A percentile compares a stretch with the other conserved stretches of the same genome.
Conservation (phyloP, 1,140 invertebrate genomes). For the Ruditapes philippinarum region DNA sequence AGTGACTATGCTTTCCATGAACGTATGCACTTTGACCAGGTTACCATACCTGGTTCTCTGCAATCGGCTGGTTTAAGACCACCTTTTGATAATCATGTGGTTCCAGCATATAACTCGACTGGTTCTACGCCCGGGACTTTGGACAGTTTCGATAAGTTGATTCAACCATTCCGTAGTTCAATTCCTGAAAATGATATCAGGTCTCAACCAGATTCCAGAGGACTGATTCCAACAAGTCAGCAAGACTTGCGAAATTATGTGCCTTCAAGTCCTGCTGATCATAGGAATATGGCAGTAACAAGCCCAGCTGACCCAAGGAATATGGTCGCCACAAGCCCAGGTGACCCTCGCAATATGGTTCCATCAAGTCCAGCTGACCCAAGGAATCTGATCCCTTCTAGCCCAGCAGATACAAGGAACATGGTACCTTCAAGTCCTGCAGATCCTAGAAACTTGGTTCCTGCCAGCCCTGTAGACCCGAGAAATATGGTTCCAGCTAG, state of each 20-base stretch:
- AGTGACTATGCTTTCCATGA: conserved; percentile 43
- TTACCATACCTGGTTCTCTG: not conserved
- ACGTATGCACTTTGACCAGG: conserved; percentile 28
- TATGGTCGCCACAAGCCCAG: conserved; percentile 39
- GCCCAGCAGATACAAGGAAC: conserved; percentile 27
- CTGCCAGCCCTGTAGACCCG: conserved; percentile 49
- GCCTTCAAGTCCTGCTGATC: conserved; percentile 30
- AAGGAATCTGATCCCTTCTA: conserved; percentile 36
- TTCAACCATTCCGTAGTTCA: conserved; percentile 48
- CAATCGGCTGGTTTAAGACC: not conserved
- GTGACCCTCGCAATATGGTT: conserved; percentile 6
- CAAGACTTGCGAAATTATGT: conserved; percentile 25
- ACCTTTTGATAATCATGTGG: conserved; percentile 2
- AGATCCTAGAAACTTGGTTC: conserved; percentile 35
- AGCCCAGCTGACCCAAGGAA: conserved; percentile 46
- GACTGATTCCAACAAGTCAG: not conserved
- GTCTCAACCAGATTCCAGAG: conserved; percentile 18
- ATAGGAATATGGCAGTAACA: conserved; percentile 23
- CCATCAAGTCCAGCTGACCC: conserved; percentile 36
- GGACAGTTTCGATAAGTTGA: conserved; percentile 57
- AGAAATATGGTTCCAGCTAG: conserved; percentile 45
- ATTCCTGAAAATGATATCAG: not conserved
- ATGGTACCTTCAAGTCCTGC: conserved; percentile 43
- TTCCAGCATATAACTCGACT: conserved; percentile 17
- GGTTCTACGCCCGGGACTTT: conserved; percentile 7